Evolutionary conservation across 2,888 invertebrate genomes (phyloP).

Genomic region (Rhamphomyia laevipes): DNA sequence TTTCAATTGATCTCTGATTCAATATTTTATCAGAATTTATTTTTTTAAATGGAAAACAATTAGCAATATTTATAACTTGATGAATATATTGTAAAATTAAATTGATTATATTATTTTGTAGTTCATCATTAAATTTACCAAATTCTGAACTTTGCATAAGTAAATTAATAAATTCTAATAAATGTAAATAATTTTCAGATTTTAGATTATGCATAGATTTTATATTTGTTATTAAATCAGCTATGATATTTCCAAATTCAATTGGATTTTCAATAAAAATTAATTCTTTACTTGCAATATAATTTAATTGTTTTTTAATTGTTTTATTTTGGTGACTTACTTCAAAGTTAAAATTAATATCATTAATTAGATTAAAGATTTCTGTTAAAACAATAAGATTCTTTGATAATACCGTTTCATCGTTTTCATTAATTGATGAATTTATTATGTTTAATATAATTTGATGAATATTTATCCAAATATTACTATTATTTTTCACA

Average conservation of each 20-base stretch:
- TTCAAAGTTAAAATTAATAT: not conserved
- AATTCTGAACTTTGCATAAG: not conserved
- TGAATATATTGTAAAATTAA: not conserved
- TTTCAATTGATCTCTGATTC: not conserved
- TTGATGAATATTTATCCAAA: not conserved
- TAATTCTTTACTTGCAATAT: not conserved
- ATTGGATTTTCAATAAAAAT: not conserved
- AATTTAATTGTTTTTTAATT: not conserved
- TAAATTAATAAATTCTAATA: not conserved
- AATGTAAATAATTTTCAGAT: not conserved
- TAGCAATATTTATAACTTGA: not conserved
- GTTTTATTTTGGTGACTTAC: not conserved
- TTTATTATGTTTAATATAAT: not conserved
- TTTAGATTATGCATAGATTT: not conserved
- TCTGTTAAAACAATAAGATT: not conserved
- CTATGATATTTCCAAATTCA: not conserved
- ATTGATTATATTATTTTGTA: not conserved
- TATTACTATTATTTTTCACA: no score
- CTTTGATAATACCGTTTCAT: not conserved
- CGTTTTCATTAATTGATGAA: not conserved
- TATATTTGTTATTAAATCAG: no score
- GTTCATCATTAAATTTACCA: no score
- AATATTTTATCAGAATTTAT: not conserved
- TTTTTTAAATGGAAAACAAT: not conserved
- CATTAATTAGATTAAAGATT: not conserved